These are phyloP conservation scores for Sinocyclocheilus maitianheensis DNA, from an alignment of 2,113 vertebrate species.

Conservation along the genomic window DNA sequence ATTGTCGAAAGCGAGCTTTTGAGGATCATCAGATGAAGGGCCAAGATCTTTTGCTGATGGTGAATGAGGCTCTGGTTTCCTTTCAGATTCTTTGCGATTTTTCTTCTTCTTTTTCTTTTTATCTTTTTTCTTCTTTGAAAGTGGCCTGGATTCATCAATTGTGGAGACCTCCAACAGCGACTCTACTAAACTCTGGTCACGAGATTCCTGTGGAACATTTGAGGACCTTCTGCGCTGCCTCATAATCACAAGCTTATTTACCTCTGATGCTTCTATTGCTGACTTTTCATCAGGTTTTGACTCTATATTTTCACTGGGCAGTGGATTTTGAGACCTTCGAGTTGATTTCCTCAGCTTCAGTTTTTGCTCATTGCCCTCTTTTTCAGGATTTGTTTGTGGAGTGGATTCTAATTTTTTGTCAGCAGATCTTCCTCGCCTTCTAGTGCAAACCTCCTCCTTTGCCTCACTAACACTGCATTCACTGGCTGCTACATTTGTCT, in stretches of 20 bases:
- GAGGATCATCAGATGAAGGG: constrained; percentile 48
- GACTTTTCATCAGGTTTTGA: constrained; percentile 63
- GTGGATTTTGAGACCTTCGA: constrained; percentile 50
- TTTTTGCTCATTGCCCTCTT: constrained; percentile 69
- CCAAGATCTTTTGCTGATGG: constrained; percentile 50
- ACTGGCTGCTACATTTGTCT: too few species aligned
- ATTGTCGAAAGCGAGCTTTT: constrained; percentile 56
- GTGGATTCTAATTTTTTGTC: constrained; percentile 61
- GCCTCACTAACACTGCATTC: neutral
- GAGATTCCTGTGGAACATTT: constrained; percentile 53
- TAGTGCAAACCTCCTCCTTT: constrained; percentile 57
- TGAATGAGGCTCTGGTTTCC: constrained; percentile 49
- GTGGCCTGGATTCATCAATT: constrained; percentile 57
- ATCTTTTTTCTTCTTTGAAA: constrained; percentile 51
- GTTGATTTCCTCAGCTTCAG: constrained; percentile 51
- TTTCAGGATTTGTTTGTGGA: constrained; percentile 62
- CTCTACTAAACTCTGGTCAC: constrained; percentile 55
- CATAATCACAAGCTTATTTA: constrained; percentile 62
- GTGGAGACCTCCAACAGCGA: constrained; percentile 62
- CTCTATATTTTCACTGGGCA: constrained; percentile 56
- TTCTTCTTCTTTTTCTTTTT: constrained; percentile 64
- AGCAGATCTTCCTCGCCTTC: constrained; percentile 74
- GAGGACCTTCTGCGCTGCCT: constrained; percentile 64
- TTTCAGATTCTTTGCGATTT: constrained; percentile 67
- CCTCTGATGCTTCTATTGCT: constrained; percentile 59